These are phyloP conservation scores for Rhynchomys soricoides DNA, from an alignment of 2,113 vertebrate species.

Conservation along the genomic window DNA sequence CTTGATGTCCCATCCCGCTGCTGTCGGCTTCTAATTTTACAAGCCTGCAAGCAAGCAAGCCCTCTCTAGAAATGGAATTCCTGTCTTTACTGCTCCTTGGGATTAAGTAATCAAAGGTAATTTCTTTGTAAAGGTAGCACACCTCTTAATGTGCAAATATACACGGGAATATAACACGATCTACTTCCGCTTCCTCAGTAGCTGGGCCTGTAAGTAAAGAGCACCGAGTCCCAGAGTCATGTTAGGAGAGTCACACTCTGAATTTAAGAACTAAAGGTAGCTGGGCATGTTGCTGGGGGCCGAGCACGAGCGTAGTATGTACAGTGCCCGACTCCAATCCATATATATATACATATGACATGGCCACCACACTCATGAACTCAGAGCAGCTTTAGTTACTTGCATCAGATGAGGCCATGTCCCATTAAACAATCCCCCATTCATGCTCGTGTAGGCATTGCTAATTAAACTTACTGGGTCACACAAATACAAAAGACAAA, in stretches of 20 bases:
- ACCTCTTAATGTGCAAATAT: not conserved
- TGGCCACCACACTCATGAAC: not conserved
- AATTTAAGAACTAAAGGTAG: constrained; percentile 13
- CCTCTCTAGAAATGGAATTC: not conserved
- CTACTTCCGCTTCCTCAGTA: not conserved
- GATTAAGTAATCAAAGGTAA: constrained; percentile 46
- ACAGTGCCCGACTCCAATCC: not conserved
- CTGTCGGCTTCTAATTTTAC: not conserved
- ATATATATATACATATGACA: not conserved
- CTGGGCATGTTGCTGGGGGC: not conserved
- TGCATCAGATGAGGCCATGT: not conserved
- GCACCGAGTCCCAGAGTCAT: not conserved
- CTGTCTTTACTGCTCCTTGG: not conserved
- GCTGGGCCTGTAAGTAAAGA: not conserved
- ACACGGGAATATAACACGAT: not conserved
- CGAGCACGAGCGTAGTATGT: not conserved
- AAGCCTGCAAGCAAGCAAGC: not conserved
- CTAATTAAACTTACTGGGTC: not conserved
- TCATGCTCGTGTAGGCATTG: not conserved
- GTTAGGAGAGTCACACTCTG: not conserved
- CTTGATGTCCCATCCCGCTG: not conserved
- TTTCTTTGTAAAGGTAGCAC: constrained; percentile 40
- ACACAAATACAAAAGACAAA: not conserved
- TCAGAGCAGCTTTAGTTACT: not conserved
- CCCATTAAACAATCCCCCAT: not conserved